These are phyloP conservation scores for Ptyas mucosa DNA, from an alignment of 2,113 vertebrate genomes.

Conservation along the genomic window DNA sequence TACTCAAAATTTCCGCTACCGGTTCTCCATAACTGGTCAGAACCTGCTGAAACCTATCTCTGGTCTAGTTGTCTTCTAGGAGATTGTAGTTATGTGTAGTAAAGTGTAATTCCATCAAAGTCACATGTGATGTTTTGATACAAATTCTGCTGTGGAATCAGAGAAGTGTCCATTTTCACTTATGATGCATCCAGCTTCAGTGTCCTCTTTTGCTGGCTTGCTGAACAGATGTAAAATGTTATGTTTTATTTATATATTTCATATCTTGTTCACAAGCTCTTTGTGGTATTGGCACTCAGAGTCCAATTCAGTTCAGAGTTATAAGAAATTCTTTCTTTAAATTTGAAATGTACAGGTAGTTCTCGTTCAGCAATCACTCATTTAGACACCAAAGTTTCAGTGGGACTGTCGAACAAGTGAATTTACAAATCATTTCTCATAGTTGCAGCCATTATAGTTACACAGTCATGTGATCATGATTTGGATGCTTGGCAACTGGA, in stretches of 20 bases:
- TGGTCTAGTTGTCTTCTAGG: background rate
- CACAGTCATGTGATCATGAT: background rate
- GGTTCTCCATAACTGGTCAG: too few relatives aligned
- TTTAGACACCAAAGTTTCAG: background rate
- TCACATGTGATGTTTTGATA: background rate
- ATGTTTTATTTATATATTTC: slow-evolving; percentile 36
- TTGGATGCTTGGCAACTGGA: background rate
- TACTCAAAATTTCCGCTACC: too few relatives aligned
- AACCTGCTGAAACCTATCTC: too few relatives aligned
- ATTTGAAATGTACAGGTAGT: background rate
- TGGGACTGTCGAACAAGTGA: background rate
- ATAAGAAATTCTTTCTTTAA: slow-evolving; percentile 35
- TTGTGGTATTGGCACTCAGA: slow-evolving; percentile 21
- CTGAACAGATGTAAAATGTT: background rate
- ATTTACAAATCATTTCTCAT: background rate
- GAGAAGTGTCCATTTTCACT: background rate
- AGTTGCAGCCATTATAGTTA: background rate
- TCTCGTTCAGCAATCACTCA: background rate
- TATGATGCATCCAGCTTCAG: background rate
- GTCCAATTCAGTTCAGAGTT: slow-evolving; percentile 13
- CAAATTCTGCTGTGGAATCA: background rate
- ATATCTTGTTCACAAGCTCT: background rate
- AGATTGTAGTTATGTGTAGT: background rate
- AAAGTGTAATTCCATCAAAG: background rate
- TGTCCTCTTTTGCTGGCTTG: background rate